These are phyloP conservation scores for Huso huso DNA, from an alignment of 2,797 vertebrate species.

Conservation along the genomic window DNA sequence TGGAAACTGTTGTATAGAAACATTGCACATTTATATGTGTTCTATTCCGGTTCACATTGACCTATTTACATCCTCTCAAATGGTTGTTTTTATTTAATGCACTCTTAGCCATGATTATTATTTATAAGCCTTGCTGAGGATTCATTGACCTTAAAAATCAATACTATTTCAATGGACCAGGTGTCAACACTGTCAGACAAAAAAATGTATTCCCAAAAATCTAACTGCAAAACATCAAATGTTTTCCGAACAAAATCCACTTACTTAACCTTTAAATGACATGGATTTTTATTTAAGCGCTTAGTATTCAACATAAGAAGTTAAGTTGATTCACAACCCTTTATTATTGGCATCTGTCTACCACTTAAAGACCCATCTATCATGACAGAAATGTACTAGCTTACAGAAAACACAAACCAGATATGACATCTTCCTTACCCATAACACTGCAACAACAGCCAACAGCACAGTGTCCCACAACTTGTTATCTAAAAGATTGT, in stretches of 20 bases:
- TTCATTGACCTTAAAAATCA: neutral
- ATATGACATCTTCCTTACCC: slow-evolving; percentile 63
- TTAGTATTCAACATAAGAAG: slow-evolving; percentile 64
- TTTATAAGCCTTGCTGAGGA: neutral
- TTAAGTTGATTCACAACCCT: slow-evolving; percentile 68
- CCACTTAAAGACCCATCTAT: slow-evolving; percentile 62
- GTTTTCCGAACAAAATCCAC: neutral
- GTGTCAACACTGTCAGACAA: neutral
- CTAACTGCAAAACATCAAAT: slow-evolving; percentile 1
- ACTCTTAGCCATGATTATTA: neutral
- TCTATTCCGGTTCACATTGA: neutral
- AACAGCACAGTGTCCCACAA: slow-evolving; percentile 57
- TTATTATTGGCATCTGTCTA: slow-evolving; percentile 68
- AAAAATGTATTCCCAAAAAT: neutral
- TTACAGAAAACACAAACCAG: slow-evolving; percentile 71
- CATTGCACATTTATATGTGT: neutral
- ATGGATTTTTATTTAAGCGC: slow-evolving; percentile 16
- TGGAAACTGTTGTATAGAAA: no score
- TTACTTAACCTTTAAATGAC: neutral
- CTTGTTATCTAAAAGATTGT: slow-evolving; percentile 65
- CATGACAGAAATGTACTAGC: slow-evolving; percentile 59
- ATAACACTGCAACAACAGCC: slow-evolving; percentile 36
- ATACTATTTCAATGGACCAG: neutral
- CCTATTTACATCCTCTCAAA: neutral
- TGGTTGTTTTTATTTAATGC: neutral